Evolutionary conservation across 2,113 vertebrate genomes (phyloP), one percentile per base, ranked within the genome.

Genomic region (Odontesthes bonariensis): DNA sequence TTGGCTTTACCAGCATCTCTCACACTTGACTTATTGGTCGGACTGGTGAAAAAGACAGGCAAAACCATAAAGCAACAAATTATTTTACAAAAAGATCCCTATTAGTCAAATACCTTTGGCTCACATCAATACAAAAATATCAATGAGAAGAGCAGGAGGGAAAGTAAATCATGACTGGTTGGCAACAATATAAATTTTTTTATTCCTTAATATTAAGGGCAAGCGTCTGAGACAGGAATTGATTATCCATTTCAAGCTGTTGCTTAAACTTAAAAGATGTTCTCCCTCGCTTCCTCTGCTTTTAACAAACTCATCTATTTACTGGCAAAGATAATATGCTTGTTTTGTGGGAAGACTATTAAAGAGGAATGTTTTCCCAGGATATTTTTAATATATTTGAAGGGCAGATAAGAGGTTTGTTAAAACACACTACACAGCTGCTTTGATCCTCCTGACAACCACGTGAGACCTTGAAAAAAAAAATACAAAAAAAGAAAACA

Each of bases 1-100:
- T 92, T 92, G 73, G 87, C 85, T 72, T 96, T 96, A 81, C 58
- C 89, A 63, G 59, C 64, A 44, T 91, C 95, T 92, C 94, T 96
- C 59, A 65, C 80, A 69, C 79, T 69, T 14, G 90, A 3, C 77
- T 95, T 98, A 88, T 91, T 96, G 57, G 92, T 88, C 31, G 90
- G 72, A 87, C 97, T 98, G 87, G 54, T 42, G 10, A 59, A 62
- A 76, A 17, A 71, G 10, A 44, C 4, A 27, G 17, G 10, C 3
- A 55, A 22, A 69, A 35, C 23, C 60, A 66, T 20, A 64, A 60
- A 0, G 6, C 53, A 74, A 60, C 27, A 77, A 32, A 53, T 33
- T 8, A 2, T 70, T 72, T 79, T 33, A 35, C 51, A 55, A 59
- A 31, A 75, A 17, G 10, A 44, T 14, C 51, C 27, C 27, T 27